Evolutionary conservation across 53 echinoderm and acorn worm genomes (phyloP), one percentile per base, ranked within the genome.

Genomic region (Echinometra lucunter): DNA sequence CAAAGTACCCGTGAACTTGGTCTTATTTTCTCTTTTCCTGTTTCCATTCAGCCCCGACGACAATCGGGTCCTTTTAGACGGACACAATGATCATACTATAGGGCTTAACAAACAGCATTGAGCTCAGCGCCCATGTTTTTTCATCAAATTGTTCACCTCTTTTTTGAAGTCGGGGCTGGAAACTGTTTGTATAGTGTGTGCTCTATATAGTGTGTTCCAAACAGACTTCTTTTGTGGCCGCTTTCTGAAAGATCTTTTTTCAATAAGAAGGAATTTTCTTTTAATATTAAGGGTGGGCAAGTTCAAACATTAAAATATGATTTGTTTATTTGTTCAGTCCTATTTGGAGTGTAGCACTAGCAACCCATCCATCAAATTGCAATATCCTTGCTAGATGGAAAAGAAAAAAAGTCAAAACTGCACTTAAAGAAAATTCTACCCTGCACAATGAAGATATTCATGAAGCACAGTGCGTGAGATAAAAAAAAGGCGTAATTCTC

Each of bases 271-370:
- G 83, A 53, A 78, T 88, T 88, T 88, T 88, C 30, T 88, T 49
- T 49, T 88, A 88, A 55, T 28, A 88, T 30, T 2, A 30, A 34
- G 56, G 88, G 53, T 88, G 53, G 56, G 56, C 12, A 17, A 88
- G 88, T 88, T 88, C 88, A 88, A 88, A 88, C 88, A 88, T 88
- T 88, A 88, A 88, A 55, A 88, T 88, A 56, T 88, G 88, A 88
- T 88, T 88, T 88, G 88, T 88, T 88, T 88, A 88, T 88, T 88
- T 88, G 56, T 88, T 88, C 56, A 55, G 6, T 55, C 35, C 56
- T 88, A 56, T 55, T 49, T 88, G 13, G 55, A 7, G 21, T 15
- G 13, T n/a, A 16, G 34, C 88, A 6, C 28, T n/a, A 16, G 34
- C 88, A 6, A 10, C 15, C 49, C 49, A 55, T 88, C 88, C 88